Evolutionary conservation across 2,113 vertebrate genomes (phyloP), one percentile per base, ranked within the genome.

Genomic region (Nycticorax nycticorax): DNA sequence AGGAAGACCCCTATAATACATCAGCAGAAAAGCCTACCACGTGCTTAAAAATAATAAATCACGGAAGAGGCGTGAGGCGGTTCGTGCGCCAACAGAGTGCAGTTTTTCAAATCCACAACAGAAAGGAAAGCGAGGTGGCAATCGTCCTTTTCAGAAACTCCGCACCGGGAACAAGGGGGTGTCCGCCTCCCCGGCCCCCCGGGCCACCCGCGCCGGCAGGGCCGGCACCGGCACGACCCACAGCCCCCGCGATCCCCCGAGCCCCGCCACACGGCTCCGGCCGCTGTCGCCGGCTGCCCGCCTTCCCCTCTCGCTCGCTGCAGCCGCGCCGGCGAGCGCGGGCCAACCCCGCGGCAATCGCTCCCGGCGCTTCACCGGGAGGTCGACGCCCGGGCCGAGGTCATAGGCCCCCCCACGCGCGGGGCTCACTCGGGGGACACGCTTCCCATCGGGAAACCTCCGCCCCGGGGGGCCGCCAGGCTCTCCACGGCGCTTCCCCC

Each of bases 41-140:
- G 5, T 3, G 30, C 75, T 52, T 14, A 4, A 35, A n/a, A 12
- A 26, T 15, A 17, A 11, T 1, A 22, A 21, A 27, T 2, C 12
- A 4, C 53, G 1, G 48, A 24, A 27, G 43, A 24, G 33, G 7
- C 37, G 15, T 1, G 45, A 35, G 56, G 82, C 45, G 11, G 32
- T 4, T 12, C 30, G 37, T 1, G 32, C 57, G 1, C 64, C 5
- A n/a, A 14, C 28, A 6, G 7, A 28, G 9, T 0, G 37, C 68
- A 3, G 1, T 4, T 63, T 27, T 8, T 15, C 57, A n/a, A 45
- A 18, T 3, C 33, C 41, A 12, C 86, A 10, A 16, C 5, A 23
- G 35, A 37, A 37, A 33, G 10, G 15, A 16, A 30, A 59, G 50
- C 8, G n/a, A 8, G 30, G 15, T 0, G 78, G 55, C 75, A 10